Percentiles rank a stretch among this genome's conserved stretches.
Evolutionary conservation across 2,113 vertebrate species (phyloP).

Genomic region (Orientallactaga bullata): DNA sequence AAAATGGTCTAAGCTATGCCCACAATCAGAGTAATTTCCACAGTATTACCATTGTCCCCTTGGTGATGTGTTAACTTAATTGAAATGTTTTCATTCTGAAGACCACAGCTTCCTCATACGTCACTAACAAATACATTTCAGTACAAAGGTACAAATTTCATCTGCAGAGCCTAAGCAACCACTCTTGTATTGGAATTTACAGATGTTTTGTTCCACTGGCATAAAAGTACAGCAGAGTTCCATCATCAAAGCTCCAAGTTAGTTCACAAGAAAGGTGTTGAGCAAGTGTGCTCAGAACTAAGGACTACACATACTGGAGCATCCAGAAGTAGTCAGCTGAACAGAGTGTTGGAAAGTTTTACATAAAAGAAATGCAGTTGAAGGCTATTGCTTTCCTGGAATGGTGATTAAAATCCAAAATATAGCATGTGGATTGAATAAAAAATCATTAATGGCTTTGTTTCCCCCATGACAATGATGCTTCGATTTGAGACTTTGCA

Average conservation of each 20-base stretch:
- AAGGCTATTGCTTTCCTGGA: background rate
- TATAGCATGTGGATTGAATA: background rate
- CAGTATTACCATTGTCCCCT: background rate
- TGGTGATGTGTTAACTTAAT: background rate
- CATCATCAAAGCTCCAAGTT: background rate
- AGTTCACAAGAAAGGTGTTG: background rate
- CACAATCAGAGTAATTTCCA: background rate
- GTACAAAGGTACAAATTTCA: background rate
- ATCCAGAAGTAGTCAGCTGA: background rate
- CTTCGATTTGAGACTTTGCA: background rate
- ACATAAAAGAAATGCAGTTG: background rate
- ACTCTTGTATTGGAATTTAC: background rate
- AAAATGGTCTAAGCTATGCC: background rate
- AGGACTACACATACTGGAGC: background rate
- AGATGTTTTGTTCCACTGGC: background rate
- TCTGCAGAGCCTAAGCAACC: background rate
- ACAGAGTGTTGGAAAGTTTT: background rate
- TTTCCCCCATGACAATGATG: background rate
- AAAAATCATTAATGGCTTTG: background rate
- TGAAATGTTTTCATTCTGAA: background rate
- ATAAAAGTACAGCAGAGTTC: background rate
- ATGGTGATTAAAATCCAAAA: too few species aligned
- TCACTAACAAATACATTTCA: too few species aligned
- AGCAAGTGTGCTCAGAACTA: background rate
- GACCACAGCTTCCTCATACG: background rate